Evolutionary conservation across 1,140 invertebrate species (phyloP), one percentile per base, ranked within the genome.

Genomic region (Zaprionus africanus): DNA sequence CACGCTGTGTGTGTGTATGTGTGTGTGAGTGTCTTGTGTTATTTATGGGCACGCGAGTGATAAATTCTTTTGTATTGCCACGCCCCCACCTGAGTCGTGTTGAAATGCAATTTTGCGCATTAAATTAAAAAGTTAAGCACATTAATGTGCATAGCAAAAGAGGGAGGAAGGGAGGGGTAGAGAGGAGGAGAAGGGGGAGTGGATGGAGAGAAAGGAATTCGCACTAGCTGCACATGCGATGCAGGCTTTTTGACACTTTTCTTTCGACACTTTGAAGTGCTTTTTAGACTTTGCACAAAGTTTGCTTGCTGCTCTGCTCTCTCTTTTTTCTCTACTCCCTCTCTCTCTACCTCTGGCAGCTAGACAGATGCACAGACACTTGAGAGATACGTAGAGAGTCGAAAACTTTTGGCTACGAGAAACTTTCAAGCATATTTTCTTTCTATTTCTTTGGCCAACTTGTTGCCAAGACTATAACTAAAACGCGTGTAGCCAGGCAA

Each of bases 201-300:
- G n/a, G 6, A 2, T n/a, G n/a, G n/a, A 51, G 19, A 51, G 17
- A 51, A 51, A 51, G 46, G 46, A 51, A 51, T 51, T 51, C 65
- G 69, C 41, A 46, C 66, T 61, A 19, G 34, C 59, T 77, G 66
- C 65, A 61, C 59, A 38, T 24, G 19, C 56, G 56, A 38, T 26
- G 53, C 69, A 70, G 78, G 78, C 75, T 88, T 83, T 88, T 88
- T 88, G 84, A 81, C 85, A 88, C 85, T 88, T 79, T 90, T 81
- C 78, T 90, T 90, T 88, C 85, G 85, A 90, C 85, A 90, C 85
- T 90, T 85, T 77, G 79, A 90, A 90, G 85, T 90, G 73, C 79
- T 82, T 81, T 46, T 81, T 58, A 53, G 56, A 72, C 57, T 71
- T 67, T 71, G 43, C 28, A 24, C 28, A 79, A 87, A 56, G 58